A percentile compares a stretch with the other conserved stretches of the same genome.
Conservation (phyloP, 2,113 vertebrate genomes). For the Penelope pileata region DNA sequence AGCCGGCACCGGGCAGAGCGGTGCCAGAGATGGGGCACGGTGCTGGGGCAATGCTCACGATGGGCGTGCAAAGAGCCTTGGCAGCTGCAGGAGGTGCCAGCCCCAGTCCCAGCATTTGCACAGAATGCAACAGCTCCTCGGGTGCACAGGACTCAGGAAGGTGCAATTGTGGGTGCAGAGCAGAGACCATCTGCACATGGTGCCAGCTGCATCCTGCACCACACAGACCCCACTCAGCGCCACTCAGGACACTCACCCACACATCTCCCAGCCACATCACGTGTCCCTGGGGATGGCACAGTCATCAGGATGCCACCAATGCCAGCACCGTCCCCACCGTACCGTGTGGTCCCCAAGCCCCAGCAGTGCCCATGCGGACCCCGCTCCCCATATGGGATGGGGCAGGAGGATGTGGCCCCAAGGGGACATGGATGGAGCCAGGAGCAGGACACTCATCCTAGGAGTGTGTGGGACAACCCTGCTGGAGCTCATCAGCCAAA, state of each 20-base stretch:
- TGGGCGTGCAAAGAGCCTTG: not conserved
- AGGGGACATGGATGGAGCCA: not conserved
- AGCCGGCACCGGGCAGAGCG: not conserved
- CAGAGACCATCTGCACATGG: not conserved
- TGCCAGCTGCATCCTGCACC: not conserved
- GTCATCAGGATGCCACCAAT: not conserved
- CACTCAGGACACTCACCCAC: not conserved
- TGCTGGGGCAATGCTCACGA: not conserved
- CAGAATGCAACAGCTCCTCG: not conserved
- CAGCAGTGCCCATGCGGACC: not conserved
- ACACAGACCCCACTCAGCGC: not conserved
- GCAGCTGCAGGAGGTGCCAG: not conserved
- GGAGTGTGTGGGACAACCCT: constrained; percentile 34
- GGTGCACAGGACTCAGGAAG: fast-evolving
- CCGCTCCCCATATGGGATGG: too few relatives aligned
- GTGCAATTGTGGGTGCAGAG: fast-evolving
- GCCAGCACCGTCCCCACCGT: not conserved
- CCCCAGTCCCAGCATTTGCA: not conserved
- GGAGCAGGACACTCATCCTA: not conserved
- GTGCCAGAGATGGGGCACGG: not conserved
- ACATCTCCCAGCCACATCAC: not conserved
- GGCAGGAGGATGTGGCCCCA: not conserved
- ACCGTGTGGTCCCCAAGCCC: not conserved
- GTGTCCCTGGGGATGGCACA: not conserved
- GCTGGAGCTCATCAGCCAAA: constrained; percentile 66